These are phyloP conservation scores for Acipenser ruthenus DNA, from an alignment of 2,797 vertebrate species.

Conservation along the genomic window DNA sequence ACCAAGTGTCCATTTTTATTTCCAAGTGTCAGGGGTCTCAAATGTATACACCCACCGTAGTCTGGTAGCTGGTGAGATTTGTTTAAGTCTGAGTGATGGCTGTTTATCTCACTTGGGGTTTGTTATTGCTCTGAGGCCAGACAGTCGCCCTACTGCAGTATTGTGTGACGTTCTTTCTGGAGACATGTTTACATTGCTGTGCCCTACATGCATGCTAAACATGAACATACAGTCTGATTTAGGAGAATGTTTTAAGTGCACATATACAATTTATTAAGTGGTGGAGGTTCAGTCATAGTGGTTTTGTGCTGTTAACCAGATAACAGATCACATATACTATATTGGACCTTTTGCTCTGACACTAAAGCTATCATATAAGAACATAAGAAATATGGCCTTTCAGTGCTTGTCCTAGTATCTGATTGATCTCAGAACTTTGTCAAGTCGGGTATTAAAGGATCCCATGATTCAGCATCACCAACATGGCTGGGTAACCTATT, in stretches of 20 bases:
- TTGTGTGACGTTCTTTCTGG: no score
- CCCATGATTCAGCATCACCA: no score
- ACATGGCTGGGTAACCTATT: no score
- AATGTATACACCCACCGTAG: neutral
- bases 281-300: neutral
- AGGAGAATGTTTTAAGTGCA: slow-evolving; percentile 23
- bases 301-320: neutral
- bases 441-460: no score
- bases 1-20: no score
- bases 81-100: slow-evolving; percentile 21
- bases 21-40: neutral
- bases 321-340: neutral
- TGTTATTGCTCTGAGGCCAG: slow-evolving; percentile 39
- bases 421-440: no score
- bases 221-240: slow-evolving; percentile 28
- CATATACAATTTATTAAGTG: neutral
- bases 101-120: slow-evolving; percentile 45
- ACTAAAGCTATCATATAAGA: no score
- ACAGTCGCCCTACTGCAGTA: slow-evolving; percentile 30
- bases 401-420: no score
- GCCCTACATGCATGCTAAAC: slow-evolving; percentile 27
- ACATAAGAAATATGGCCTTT: no score
- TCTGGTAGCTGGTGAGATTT: no score
- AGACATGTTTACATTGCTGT: slow-evolving; percentile 42
- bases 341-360: no score